Evolutionary conservation across 2,797 vertebrate species (phyloP), one percentile per base, ranked within the genome.

Genomic region (Phoxinus dragarum): DNA sequence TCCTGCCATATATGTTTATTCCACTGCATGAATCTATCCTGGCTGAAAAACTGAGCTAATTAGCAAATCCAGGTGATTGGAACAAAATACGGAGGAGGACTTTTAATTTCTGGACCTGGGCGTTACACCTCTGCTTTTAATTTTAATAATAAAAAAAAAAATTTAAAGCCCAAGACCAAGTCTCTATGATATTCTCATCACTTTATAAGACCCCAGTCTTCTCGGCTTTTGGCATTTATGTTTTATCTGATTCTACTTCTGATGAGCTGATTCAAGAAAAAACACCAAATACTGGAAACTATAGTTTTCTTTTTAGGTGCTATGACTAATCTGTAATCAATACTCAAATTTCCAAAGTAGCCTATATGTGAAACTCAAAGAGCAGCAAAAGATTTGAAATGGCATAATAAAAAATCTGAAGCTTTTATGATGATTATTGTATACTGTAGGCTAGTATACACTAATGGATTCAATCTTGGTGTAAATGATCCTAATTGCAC

Each of bases 191-290:
- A 47, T 47, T 47, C 11, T 47, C 44, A 47, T 47, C 11, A 47
- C 44, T 47, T 47, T 47, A 4, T 44, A 44, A 44, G 44, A 44
- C 44, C 44, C 44, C 44, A 12, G 11, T 12, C 17, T 52, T 52
- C 19, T 19, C 16, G 6, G 16, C 49, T 52, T 52, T 52, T 52
- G 44, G 27, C 64, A 38, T 78, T 31, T 64, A 10, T 68, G 64
- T 68, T 68, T 47, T 68, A 68, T 68, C 78, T 49, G 11, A 80
- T 66, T 80, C n/a, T 47, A 9, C 17, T 19, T 77, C 75, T n/a
- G 7, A 16, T 47, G 34, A 34, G 14, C 27, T 12, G 10, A 42
- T 61, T 77, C 0, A 40, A 27, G 54, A 59, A 77, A 59, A 76
- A 40, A 6, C 0, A 4, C n/a, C 12, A 12, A 34, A 31, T 52